phyloP scores from a whole-genome alignment of 2,797 vertebrate genomes.

The Syngnathus acus region DNA sequence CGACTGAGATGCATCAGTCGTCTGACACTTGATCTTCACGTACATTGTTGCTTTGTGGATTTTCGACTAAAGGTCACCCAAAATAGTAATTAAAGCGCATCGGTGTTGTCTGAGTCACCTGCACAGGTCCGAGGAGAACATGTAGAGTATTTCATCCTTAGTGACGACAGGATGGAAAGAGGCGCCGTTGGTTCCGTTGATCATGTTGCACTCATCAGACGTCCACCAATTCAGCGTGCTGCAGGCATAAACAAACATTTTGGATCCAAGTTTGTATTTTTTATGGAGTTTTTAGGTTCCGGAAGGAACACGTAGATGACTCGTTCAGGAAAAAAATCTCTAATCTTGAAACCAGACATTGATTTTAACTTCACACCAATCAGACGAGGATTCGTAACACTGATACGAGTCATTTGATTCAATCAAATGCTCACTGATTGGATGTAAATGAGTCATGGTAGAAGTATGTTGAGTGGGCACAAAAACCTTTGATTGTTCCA shows the following conservation, averaged over 20 bases:
- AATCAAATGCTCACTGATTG: neutral
- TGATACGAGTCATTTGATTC: neutral
- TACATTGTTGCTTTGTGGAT: neutral
- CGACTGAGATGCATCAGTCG: neutral
- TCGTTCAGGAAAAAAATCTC: no score
- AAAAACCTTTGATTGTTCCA: slow-evolving; percentile 84
- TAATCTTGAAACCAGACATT: neutral
- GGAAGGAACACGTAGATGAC: no score
- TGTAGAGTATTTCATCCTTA: slow-evolving; percentile 80
- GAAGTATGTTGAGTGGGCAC: neutral
- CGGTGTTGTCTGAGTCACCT: slow-evolving; percentile 65
- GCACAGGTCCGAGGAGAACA: slow-evolving; percentile 93
- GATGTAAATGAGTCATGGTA: neutral
- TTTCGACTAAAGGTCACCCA: neutral
- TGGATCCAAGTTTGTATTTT: neutral
- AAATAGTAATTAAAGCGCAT: no score
- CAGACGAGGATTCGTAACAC: neutral
- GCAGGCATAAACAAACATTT: neutral
- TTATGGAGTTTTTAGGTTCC: neutral
- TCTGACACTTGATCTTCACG: neutral
- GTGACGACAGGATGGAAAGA: slow-evolving; percentile 82
- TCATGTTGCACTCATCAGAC: slow-evolving; percentile 85
- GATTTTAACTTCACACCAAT: neutral
- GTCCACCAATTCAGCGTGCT: slow-evolving; percentile 87
- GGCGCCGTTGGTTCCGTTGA: slow-evolving; percentile 92